Evolutionary conservation across 35 echinoderm and acorn worm species (phyloP).

Genomic region (Apostichopus californicus): DNA sequence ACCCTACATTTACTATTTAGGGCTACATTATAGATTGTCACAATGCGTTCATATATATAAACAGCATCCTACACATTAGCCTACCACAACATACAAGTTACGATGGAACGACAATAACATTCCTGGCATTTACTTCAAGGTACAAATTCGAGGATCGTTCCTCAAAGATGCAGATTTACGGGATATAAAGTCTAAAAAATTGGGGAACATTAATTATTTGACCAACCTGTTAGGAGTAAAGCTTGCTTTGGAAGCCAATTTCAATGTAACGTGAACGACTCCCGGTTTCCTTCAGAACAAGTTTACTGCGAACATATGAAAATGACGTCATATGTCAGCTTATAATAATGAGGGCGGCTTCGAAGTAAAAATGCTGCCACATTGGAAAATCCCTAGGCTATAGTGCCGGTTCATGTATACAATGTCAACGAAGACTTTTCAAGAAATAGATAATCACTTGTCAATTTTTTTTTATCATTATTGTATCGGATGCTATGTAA

Average conservation of each 20-base stretch:
- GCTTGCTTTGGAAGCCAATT: background rate
- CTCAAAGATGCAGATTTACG: background rate
- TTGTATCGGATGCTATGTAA: no score
- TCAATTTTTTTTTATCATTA: no score
- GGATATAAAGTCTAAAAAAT: background rate
- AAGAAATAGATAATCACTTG: no score
- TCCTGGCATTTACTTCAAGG: background rate
- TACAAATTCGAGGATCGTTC: background rate
- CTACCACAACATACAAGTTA: background rate
- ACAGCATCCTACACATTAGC: conserved; percentile 2
- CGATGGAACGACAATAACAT: conserved; percentile 6
- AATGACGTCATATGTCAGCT: conserved; percentile 10
- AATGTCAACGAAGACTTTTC: no score
- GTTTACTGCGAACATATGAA: conserved; percentile 7
- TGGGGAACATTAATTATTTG: background rate
- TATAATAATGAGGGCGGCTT: background rate
- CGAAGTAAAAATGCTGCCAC: no score
- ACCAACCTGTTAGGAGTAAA: conserved; percentile 6
- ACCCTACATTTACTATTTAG: no score
- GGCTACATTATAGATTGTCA: no score
- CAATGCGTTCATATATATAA: background rate
- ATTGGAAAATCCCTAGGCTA: no score
- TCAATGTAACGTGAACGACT: background rate
- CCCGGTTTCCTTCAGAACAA: background rate
- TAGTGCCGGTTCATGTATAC: no score